Evolutionary conservation across 2,113 vertebrate genomes (phyloP), one percentile per base, ranked within the genome.

Genomic region (Casuarius casuarius): DNA sequence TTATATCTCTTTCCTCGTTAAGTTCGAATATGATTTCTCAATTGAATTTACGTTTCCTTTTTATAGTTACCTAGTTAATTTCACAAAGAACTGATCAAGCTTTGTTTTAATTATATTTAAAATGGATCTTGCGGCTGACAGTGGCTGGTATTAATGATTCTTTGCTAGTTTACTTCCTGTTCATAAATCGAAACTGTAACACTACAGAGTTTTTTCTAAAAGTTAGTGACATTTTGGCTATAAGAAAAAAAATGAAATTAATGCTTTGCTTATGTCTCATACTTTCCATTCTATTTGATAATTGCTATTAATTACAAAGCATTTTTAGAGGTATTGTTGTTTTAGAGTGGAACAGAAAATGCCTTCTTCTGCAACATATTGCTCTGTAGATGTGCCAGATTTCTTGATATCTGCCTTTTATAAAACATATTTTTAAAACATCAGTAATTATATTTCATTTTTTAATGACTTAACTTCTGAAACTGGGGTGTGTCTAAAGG

Each of bases 1-100:
- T 15, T 2, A 12, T 9, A 52, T 15, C 7, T 26, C 15, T 56
- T 42, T 73, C 44, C 12, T 3, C 1, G 5, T 0, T 65, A 31
- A 79, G 10, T 40, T 40, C 56, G 78, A 59, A 70, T 42, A 87
- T 5, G 3, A 72, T 40, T 87, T 66, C n/a, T 82, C 23, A n/a
- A 13, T 63, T 83, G 46, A 75, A 42, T 1, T 31, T 15, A 2
- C 4, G n/a, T 84, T 87, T 63, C 4, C 33, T 65, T 73, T 76
- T 67, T 26, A 9, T 56, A 3, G 15, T 12, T 70, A 52, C n/a
- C 48, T 49, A 12, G 25, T 66, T 63, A 62, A 84, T 67, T 90
- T 92, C 31, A 44, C 2, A 75, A 71, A 67, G n/a, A 54, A 75
- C 29, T 63, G 66, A 59, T 67, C 17, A 83, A 46, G 6, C 1